Percentiles rank a stretch among this genome's conserved stretches.
Conservation (phyloP, 2,113 vertebrate species). For the Pollimyrus isidori region DNA sequence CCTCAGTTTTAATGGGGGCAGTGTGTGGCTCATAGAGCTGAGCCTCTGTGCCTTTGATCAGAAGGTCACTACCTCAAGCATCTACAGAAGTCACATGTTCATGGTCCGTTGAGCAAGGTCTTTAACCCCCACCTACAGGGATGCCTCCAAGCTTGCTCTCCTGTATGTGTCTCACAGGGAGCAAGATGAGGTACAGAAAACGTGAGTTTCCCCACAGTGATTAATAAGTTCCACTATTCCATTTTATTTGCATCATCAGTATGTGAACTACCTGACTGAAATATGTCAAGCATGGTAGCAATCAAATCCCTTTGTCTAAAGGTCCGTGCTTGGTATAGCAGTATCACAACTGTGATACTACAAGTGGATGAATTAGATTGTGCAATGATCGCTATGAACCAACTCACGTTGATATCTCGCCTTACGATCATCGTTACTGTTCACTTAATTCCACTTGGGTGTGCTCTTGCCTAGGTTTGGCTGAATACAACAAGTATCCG, state of each 20-base stretch:
- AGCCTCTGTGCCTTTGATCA: not conserved
- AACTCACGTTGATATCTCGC: not conserved
- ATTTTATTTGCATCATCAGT: not conserved
- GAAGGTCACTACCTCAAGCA: not conserved
- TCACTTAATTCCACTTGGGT: slow-evolving; percentile 1
- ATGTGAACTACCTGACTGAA: not conserved
- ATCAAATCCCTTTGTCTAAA: not conserved
- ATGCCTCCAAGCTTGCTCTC: not conserved
- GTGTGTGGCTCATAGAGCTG: not conserved
- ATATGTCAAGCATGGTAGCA: not conserved
- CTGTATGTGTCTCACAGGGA: not conserved
- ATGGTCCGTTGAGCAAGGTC: not conserved
- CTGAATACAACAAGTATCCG: not conserved
- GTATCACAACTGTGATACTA: not conserved
- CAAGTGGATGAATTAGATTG: not conserved
- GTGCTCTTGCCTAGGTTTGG: not conserved
- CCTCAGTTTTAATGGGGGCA: not conserved
- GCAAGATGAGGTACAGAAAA: not conserved
- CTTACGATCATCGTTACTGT: not conserved
- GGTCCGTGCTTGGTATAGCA: not conserved
- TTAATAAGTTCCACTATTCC: not conserved
- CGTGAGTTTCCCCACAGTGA: not conserved
- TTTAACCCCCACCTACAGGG: not conserved
- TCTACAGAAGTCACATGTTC: not conserved
- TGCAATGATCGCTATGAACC: not conserved